Base-by-base conservation (phyloP, 2,888 invertebrate genomes). In the Charanyca ferruginea region DNA sequence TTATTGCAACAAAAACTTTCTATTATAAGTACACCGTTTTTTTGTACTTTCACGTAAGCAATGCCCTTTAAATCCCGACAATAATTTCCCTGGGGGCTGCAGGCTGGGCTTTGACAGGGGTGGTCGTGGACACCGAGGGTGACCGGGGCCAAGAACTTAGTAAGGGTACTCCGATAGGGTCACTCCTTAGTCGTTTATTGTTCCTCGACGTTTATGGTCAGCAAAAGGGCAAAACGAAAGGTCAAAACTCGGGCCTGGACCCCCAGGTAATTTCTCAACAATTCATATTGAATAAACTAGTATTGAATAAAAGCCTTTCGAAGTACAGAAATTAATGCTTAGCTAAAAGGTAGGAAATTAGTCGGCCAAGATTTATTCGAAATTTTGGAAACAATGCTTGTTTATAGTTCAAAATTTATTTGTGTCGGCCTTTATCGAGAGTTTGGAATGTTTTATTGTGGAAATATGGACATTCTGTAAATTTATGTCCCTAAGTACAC, bases 31-130 rank as follows among this genome's bases (percentile, higher is more conserved):
- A 90, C 89, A 90, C 88, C 89, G 89, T 91, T 93, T 94, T 83
- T 94, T 94, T 94, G 88, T 93, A 90, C 88, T 89, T 94, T 87
- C 83, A 85, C 91, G 91, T 91, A 92, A 93, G 93, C 91, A 91
- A 89, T 94, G 94, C 95, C 95, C 95, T 95, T 95, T 95, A 95
- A 96, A 96, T 94, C 95, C 95, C 93, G 93, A 94, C 95, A 93
- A 95, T 95, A 94, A 95, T 95, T 96, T 96, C 95, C 96, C 96
- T 77, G 59, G 95, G 91, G 95, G 90, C 86, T 85, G 81, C 83
- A 87, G 90, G 81, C 88, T 94, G 92, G 92, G 93, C 93, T 94
- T 94, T 94, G 94, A 92, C 93, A 90, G 93, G 94, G 95, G 94
- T 89, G 90, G 88, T 87, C 87, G 87, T 92, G 94, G 95, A 92